Conservation (phyloP, 2,888 invertebrate species). For the Palloptera scutellata region DNA sequence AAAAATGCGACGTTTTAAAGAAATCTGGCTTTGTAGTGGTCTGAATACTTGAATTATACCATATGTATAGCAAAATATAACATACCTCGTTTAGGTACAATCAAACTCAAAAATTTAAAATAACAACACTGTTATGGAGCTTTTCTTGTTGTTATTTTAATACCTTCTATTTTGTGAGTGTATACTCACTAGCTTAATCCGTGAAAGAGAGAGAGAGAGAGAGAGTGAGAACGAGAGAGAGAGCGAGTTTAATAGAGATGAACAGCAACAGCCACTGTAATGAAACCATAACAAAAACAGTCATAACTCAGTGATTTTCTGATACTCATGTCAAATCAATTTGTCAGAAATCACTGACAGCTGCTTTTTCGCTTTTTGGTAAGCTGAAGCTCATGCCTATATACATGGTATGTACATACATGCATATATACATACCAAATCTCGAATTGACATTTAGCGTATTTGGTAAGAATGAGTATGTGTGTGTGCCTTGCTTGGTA, state of each 20-base stretch:
- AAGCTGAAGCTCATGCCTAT: slow-evolving; percentile 11
- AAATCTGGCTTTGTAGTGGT: no score
- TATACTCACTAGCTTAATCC: no score
- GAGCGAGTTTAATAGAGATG: slow-evolving; percentile 1
- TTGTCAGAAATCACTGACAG: slow-evolving; percentile 60
- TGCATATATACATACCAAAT: slow-evolving; percentile 17
- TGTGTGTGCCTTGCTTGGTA: slow-evolving; percentile 16
- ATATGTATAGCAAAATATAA: no score
- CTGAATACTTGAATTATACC: no score
- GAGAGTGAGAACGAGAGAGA: no score
- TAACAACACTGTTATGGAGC: no score
- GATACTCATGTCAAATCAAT: slow-evolving; percentile 53
- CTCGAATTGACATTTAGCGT: not conserved
- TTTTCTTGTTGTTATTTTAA: no score
- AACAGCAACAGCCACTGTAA: slow-evolving; percentile 10
- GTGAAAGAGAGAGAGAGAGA: not conserved
- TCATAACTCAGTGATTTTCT: slow-evolving; percentile 2
- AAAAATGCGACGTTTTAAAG: no score
- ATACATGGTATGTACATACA: slow-evolving; percentile 14
- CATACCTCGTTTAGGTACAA: no score
- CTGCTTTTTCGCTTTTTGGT: slow-evolving; percentile 43
- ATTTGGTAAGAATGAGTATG: slow-evolving; percentile 17
- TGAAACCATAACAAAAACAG: no score
- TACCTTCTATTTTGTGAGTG: no score
- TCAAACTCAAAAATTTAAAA: no score